These are phyloP conservation scores for Amphiduros pacificus DNA, from an alignment of 2,888 invertebrate species.

Conservation along the genomic window DNA sequence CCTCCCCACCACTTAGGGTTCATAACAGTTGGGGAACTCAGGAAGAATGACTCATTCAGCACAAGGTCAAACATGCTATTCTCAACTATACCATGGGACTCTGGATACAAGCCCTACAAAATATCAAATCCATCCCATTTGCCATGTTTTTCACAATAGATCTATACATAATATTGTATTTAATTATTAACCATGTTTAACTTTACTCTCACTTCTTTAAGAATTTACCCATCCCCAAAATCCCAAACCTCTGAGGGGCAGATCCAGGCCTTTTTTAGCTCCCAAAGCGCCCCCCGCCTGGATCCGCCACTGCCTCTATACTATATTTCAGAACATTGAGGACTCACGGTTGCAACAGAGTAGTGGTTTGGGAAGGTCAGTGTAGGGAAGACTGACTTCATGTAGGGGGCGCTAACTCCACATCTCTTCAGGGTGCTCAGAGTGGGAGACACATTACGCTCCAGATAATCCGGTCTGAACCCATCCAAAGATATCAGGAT, in stretches of 20 bases:
- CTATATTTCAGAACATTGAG: too few relatives aligned
- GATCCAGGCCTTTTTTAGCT: too few relatives aligned
- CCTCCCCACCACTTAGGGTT: slow-evolving; percentile 45
- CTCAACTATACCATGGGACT: slow-evolving; percentile 59
- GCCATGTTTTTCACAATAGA: background rate
- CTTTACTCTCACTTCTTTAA: background rate
- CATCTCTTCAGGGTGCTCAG: slow-evolving; percentile 38
- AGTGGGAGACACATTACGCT: slow-evolving; percentile 37
- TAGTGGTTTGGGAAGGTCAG: slow-evolving; percentile 53
- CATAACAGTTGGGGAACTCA: slow-evolving; percentile 27
- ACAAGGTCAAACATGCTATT: slow-evolving; percentile 54
- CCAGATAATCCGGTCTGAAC: slow-evolving; percentile 45
- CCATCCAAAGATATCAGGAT: slow-evolving; percentile 50
- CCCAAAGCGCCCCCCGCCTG: too few relatives aligned
- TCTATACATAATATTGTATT: background rate
- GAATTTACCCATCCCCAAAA: background rate
- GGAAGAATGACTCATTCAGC: slow-evolving; percentile 35
- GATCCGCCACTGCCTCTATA: too few relatives aligned
- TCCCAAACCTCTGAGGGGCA: too few relatives aligned
- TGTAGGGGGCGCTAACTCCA: slow-evolving; percentile 40
- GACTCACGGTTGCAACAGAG: slow-evolving; percentile 42
- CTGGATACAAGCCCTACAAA: slow-evolving; percentile 56
- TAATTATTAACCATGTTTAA: background rate
- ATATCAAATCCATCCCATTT: background rate
- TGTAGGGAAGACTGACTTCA: slow-evolving; percentile 48